Evolutionary conservation across 2,113 vertebrate species (phyloP), one percentile per base, ranked within the genome.

Genomic region (Oplegnathus fasciatus): DNA sequence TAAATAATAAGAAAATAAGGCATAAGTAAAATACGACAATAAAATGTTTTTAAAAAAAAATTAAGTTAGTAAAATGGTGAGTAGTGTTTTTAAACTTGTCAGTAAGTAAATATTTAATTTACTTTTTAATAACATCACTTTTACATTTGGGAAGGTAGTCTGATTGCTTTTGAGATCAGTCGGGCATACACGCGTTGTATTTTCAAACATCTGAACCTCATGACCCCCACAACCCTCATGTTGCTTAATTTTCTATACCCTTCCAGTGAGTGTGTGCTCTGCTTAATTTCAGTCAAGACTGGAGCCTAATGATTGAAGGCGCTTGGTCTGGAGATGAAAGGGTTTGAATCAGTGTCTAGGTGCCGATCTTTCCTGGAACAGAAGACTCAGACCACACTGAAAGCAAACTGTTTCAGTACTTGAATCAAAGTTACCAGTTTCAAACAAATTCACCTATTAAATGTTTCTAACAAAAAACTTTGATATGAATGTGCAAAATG

Each of bases 271-370:
- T 8, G 10, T 50, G 42, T 65, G 26, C 37, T 90, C 10, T 52
- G 57, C 58, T 61, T 69, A n/a, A n/a, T n/a, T n/a, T n/a, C n/a
- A n/a, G n/a, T n/a, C n/a, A n/a, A n/a, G n/a, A n/a, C n/a, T n/a
- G 17, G 30, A 75, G 54, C 26, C 50, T 37, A 66, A 65, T 68
- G 69, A 86, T n/a, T 32, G 4, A 52, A 44, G 58, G 15, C n/a
- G n/a, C 57, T 64, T 48, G 67, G 55, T 61, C 69, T 57, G 73
- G 13, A 84, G 58, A 84, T 82, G 40, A 80, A 84, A 77, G 77
- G 14, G 48, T 78, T 40, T 50, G 18, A 73, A 69, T 32, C 5
- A 14, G 42, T 60, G 64, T 81, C 65, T 32, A 9, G 44, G 68
- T 52, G 65, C 61, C 61, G 52, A 67, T 68, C 24, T 58, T 68